These are phyloP conservation scores for Caenorhabditis brenneri DNA, from an alignment of 1,140 invertebrate genomes.

Conservation along the genomic window DNA sequence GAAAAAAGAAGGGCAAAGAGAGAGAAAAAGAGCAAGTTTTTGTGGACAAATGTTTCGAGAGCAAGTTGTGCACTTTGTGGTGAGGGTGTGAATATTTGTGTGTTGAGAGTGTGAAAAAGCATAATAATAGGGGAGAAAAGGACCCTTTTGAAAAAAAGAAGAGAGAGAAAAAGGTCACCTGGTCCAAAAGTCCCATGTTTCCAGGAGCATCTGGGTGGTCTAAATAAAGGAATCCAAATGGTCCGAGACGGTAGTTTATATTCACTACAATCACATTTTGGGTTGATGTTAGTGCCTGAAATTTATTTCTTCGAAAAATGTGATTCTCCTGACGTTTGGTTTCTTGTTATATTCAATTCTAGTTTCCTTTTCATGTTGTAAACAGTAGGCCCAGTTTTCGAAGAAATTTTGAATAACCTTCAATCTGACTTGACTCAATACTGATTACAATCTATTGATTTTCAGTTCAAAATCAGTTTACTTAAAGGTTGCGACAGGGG, in stretches of 20 bases:
- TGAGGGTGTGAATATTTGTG: constrained; percentile 20
- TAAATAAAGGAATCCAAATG: constrained; percentile 69
- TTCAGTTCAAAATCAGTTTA: neutral
- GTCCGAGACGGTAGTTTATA: constrained; percentile 67
- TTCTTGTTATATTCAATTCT: neutral
- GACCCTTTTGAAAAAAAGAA: neutral
- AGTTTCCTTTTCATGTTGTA: too few species aligned
- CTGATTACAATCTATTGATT: neutral
- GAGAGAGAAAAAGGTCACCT: constrained; percentile 56
- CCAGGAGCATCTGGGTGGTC: constrained; percentile 81
- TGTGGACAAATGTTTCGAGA: constrained; percentile 25
- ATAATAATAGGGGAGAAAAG: constrained; percentile 17
- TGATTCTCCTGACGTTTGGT: neutral
- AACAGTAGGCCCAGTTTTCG: too few species aligned
- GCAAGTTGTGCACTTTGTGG: constrained; percentile 14
- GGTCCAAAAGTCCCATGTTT: constrained; percentile 88
- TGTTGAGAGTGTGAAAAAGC: constrained; percentile 38
- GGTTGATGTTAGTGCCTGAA: constrained; percentile 58
- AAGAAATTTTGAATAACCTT: too few species aligned
- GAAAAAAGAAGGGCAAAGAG: neutral
- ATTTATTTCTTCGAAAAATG: neutral
- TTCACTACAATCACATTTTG: constrained; percentile 69
- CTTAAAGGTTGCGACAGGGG: too few species aligned
- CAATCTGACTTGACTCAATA: too few species aligned
- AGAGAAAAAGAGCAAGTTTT: constrained; percentile 24